Percentiles rank a stretch among this genome's conserved stretches.
Evolutionary conservation across 1,140 invertebrate genomes (phyloP).

Genomic region (Eupristina koningsbergeri): DNA sequence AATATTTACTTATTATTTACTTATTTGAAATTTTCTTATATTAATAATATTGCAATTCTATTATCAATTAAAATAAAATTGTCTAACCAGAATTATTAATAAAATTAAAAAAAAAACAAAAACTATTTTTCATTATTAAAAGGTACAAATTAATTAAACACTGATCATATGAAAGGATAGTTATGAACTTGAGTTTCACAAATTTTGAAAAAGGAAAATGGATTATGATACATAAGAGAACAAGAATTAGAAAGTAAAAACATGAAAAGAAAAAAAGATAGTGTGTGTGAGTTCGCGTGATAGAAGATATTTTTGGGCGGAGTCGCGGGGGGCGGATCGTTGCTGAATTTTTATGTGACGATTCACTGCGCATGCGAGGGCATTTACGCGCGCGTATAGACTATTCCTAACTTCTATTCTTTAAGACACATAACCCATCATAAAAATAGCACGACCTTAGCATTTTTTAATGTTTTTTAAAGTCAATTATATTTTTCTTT

Average conservation of each 20-base stretch:
- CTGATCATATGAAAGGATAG: constrained; percentile 38
- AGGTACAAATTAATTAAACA: neutral
- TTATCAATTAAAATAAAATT: too few species aligned
- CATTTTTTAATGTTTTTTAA: constrained; percentile 74
- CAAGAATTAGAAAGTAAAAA: neutral
- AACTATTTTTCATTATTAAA: neutral
- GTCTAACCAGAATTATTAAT: too few species aligned
- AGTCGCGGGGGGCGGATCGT: constrained; percentile 67
- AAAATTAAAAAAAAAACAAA: too few species aligned
- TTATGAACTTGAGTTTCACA: neutral
- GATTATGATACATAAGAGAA: constrained; percentile 18
- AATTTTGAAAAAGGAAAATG: neutral
- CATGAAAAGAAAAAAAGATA: constrained; percentile 35
- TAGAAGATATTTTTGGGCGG: constrained; percentile 64
- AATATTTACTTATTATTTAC: too few species aligned
- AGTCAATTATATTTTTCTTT: constrained; percentile 69
- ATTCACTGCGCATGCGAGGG: constrained; percentile 69
- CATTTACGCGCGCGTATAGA: constrained; percentile 62
- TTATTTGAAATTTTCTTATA: too few species aligned
- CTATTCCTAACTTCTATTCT: constrained; percentile 32
- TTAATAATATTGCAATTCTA: too few species aligned
- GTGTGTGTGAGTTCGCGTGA: constrained; percentile 56
- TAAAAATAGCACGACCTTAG: constrained; percentile 64
- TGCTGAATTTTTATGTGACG: constrained; percentile 63
- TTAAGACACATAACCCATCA: neutral